A percentile compares a stretch with the other conserved stretches of the same genome.
Evolutionary conservation across 1,140 invertebrate species (phyloP).

Genomic region (Lethrus apterus): DNA sequence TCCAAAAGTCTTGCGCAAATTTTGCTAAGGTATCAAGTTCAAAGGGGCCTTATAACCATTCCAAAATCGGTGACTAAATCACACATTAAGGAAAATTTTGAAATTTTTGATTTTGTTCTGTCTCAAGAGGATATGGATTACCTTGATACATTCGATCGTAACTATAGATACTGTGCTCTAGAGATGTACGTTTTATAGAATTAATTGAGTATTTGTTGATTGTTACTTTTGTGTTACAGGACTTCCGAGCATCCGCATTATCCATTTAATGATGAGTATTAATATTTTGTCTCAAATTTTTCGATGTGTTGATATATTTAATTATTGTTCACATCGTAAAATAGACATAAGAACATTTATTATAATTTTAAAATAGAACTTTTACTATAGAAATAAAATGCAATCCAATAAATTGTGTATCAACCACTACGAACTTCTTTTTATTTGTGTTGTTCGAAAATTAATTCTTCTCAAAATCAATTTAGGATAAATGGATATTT

Average conservation of each 20-base stretch:
- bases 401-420: no score
- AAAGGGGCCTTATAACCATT: conserved; percentile 50
- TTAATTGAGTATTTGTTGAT: background rate
- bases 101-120: conserved; percentile 53
- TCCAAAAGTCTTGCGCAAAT: conserved; percentile 56
- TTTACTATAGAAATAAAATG: no score
- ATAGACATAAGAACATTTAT: no score
- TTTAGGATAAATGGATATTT: no score
- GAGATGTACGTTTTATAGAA: conserved; percentile 6
- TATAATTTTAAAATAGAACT: no score
- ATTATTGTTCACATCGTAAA: no score
- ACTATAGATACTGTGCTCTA: conserved; percentile 13
- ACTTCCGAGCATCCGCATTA: conserved; percentile 13
- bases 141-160: conserved; percentile 37
- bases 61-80: conserved; percentile 55
- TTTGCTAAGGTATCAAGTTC: conserved; percentile 45
- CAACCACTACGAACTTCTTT: no score
- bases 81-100: conserved; percentile 50
- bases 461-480: no score
- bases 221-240: background rate
- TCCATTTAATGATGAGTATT: conserved; percentile 16
- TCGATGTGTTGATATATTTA: no score
- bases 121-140: conserved; percentile 46
- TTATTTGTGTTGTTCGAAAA: no score
- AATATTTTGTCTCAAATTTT: no score